Percentiles rank a stretch among this genome's conserved stretches.
Evolutionary conservation across 1,140 invertebrate genomes (phyloP).

Genomic region (Lordiphosa mommai): DNA sequence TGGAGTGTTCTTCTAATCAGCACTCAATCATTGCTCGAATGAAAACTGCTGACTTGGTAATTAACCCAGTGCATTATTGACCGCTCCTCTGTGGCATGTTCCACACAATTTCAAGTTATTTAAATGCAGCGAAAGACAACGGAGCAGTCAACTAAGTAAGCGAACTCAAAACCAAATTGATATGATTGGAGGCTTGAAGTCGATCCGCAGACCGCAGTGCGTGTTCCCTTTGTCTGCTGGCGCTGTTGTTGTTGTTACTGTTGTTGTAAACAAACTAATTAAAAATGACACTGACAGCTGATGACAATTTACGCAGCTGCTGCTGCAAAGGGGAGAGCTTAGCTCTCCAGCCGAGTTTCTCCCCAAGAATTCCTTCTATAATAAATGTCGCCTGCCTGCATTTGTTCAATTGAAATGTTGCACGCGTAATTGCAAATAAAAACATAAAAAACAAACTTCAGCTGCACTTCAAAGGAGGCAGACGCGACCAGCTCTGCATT

Average conservation of each 20-base stretch:
- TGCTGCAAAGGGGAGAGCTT: constrained; percentile 21
- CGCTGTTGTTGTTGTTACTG: constrained; percentile 12
- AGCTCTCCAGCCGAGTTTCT: constrained; percentile 36
- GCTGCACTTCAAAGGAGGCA: constrained; percentile 43
- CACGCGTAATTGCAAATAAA: constrained; percentile 60
- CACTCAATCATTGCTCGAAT: too few species aligned
- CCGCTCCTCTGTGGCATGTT: too few species aligned
- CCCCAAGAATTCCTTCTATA: constrained; percentile 33
- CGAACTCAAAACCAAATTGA: constrained; percentile 57
- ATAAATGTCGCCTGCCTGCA: constrained; percentile 31
- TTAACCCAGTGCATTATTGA: too few species aligned
- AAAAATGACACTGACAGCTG: constrained; percentile 74
- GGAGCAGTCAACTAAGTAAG: background rate
- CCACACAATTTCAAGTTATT: too few species aligned
- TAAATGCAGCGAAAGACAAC: background rate
- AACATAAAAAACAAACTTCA: constrained; percentile 16
- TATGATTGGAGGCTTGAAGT: constrained; percentile 48
- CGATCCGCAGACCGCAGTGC: constrained; percentile 13
- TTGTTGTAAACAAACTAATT: constrained; percentile 76
- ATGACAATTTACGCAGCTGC: constrained; percentile 72
- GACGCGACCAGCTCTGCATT: constrained; percentile 4
- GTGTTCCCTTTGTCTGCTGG: constrained; percentile 14
- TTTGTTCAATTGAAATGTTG: constrained; percentile 70
- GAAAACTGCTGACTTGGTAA: too few species aligned
- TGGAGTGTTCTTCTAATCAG: too few species aligned